phyloP scores from a whole-genome alignment of 2,888 invertebrate species.

The Microdon myrmicae region DNA sequence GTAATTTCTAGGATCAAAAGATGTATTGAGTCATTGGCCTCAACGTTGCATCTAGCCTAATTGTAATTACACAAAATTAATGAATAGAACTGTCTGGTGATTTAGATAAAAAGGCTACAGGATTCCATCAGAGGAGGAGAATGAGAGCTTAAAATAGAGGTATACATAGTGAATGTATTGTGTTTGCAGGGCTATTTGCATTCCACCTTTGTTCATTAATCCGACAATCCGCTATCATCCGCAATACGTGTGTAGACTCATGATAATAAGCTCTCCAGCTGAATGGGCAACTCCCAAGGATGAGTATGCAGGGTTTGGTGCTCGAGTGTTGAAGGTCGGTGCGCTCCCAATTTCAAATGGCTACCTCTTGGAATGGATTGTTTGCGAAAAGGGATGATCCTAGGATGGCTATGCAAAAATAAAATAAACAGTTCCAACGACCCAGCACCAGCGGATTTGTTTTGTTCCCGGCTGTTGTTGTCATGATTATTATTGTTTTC shows the following conservation, averaged over 20 bases:
- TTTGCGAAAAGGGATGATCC: slow-evolving; percentile 32
- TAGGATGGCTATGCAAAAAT: slow-evolving; percentile 21
- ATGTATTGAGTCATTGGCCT: no score
- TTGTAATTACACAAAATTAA: no score
- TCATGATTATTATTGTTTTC: no score
- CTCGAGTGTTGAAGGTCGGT: not conserved
- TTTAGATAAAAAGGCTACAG: no score
- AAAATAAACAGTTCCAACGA: slow-evolving; percentile 7
- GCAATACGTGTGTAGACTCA: slow-evolving; percentile 41
- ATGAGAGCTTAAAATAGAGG: no score
- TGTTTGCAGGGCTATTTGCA: slow-evolving; percentile 17
- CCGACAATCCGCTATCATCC: slow-evolving; percentile 45
- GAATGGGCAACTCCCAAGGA: not conserved
- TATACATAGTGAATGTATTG: no score
- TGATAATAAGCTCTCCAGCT: slow-evolving; percentile 49
- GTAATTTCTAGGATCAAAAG: no score
- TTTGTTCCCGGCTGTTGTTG: no score
- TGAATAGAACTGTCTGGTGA: no score
- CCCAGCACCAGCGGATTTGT: no score
- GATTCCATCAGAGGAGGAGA: no score
- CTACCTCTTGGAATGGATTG: slow-evolving; percentile 23
- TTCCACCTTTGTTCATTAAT: slow-evolving; percentile 46
- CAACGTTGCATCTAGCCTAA: no score
- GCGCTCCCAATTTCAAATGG: slow-evolving; percentile 26
- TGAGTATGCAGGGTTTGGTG: not conserved